Evolutionary conservation across 1,140 invertebrate species (phyloP), one percentile per base, ranked within the genome.

Genomic region (Cepaea nemoralis): DNA sequence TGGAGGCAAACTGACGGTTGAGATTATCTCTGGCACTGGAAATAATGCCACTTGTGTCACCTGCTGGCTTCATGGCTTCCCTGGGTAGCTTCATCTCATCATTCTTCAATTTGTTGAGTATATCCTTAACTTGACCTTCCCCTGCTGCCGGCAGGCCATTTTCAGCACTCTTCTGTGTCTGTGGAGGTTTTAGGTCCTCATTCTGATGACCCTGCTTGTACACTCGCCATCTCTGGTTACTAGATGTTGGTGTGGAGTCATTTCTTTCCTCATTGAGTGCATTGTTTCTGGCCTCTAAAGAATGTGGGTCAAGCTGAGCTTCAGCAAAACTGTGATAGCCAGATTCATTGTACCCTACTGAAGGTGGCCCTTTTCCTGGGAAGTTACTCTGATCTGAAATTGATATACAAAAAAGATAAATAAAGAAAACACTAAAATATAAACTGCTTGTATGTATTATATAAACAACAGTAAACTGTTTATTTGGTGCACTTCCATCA

Each of bases 21-120:
- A 93, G 88, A 16, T 96, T 96, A 92, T 98, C 96, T 93, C 97
- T 98, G 76, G 97, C 96, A 92, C 97, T 97, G 76, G 95, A 96
- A 86, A 98, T 96, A 80, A 98, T 93, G 42, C 96, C 96, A 82
- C 95, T 95, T 93, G 96, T 95, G 86, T 97, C 96, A 24, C 96
- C 95, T 33, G 67, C 39, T 19, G 88, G 88, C 27, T 84, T 79
- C 14, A 69, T 35, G 33, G 82, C 66, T 50, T 85, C 85, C 59
- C 84, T 87, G 40, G 86, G 83, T 33, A 84, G 77, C 24, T 85
- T 79, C 70, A 82, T 22, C 19, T 86, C 80, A 19, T 85, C 86
- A 8, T 76, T 37, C 40, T 85, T 83, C 27, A 75, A 55, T 16
- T 78, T 82, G 55, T 83, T 83, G 39, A 83, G 55, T 77, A 75